Evolutionary conservation across 2,797 vertebrate species (phyloP), one percentile per base, ranked within the genome.

Genomic region (Sebastes iracundus): DNA sequence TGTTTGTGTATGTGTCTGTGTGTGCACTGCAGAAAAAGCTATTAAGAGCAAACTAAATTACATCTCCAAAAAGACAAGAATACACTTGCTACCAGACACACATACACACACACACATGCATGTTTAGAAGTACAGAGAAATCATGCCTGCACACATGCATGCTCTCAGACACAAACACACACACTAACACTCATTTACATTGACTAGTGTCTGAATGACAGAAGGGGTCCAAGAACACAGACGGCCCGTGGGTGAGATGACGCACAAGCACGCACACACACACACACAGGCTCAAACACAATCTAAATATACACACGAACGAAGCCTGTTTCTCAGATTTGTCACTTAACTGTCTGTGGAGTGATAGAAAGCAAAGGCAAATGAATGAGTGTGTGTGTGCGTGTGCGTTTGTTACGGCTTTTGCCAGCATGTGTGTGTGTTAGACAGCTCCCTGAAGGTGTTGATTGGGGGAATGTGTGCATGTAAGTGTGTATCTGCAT

Each of bases 211-310:
- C 60, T 88, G 46, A 74, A 75, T 86, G 86, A 92, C 91, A 92
- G 91, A 87, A 92, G 92, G 88, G 88, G 80, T 86, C 74, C 74
- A 74, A 75, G 86, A 90, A 90, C 88, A 90, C 91, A 93, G 90
- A 90, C 81, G 85, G 89, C 71, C 72, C 6, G 90, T 93, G 89
- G 93, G 92, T 89, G 92, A 86, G 83, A 90, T 93, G 88, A 94
- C 72, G 52, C 86, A 93, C 74, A 86, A 32, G 52, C 38, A 5
- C 72, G 46, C 58, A 59, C 56, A 72, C 62, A 80, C 62, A 69
- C 66, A 83, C 58, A 42, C 70, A 72, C 56, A 79, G 28, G 22
- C 25, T 59, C 53, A 30, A 64, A 73, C 62, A 61, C 46, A 72
- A 82, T 84, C 88, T 92, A 90, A 90, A 90, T 88, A 91, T 88